A percentile compares a stretch with the other conserved stretches of the same genome.
These are phyloP conservation scores for Zhuqinia jingwanae DNA, from an alignment of 2,888 invertebrate genomes.

Conservation along the genomic window DNA sequence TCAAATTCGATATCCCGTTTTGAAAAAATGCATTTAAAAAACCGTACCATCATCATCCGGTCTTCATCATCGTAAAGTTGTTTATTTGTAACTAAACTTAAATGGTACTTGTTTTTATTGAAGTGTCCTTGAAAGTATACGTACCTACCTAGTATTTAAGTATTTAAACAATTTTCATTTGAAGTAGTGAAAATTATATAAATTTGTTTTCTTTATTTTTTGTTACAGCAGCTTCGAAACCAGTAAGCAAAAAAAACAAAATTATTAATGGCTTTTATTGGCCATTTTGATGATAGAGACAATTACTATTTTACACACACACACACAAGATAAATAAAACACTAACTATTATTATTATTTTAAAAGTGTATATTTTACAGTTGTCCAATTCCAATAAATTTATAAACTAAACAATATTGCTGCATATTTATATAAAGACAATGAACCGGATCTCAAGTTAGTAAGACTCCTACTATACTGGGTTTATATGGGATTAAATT, in stretches of 20 bases:
- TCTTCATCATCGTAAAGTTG: background rate
- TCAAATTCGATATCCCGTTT: background rate
- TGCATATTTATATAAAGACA: conserved; percentile 41
- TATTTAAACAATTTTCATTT: background rate
- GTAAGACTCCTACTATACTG: no score
- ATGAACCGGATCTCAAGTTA: conserved; percentile 57
- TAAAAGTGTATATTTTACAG: background rate
- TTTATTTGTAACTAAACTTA: background rate
- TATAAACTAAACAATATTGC: background rate
- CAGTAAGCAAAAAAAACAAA: conserved; percentile 89
- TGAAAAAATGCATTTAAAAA: no score
- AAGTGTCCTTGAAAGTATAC: background rate
- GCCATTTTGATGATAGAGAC: background rate
- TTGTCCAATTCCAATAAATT: conserved; percentile 34
- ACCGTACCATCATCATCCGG: no score
- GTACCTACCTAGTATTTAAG: background rate
- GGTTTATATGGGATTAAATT: no score
- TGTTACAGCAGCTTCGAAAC: conserved; percentile 82
- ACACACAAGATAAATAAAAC: background rate
- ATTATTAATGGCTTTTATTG: background rate
- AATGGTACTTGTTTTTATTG: background rate
- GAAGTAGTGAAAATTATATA: background rate
- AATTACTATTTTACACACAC: no score
- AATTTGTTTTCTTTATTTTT: conserved; percentile 39
- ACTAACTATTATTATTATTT: background rate